Evolutionary conservation across 30 jellyfish, hydroid and myxozoan genomes (phyloP), one percentile per base, ranked within the genome.

Genomic region (Nemopilema nomurai): DNA sequence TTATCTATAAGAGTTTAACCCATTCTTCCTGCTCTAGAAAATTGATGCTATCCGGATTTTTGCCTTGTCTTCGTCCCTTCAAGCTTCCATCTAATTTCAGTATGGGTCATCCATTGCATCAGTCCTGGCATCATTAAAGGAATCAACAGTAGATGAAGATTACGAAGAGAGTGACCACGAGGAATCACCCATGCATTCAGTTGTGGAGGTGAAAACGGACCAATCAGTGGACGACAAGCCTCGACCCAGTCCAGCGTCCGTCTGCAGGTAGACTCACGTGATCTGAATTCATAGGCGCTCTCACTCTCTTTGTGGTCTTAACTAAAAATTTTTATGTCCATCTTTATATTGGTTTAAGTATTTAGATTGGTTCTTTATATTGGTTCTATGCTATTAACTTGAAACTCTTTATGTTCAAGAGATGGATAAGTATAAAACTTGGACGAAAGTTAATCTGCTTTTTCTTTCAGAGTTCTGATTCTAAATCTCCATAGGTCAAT

Each of bases 161-260:
- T 77, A 70, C 6, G 91, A 83, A 13, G 91, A 83, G 77, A 71
- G 86, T 70, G 91, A 83, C 16, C 80, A 78, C 26, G 96, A 87
- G 0, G 96, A 76, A n/a, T 27, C 86, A 8, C 91, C 75, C 8
- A 49, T 67, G 18, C 79, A 84, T 7, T 69, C 76, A 13, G 82
- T 71, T 18, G 28, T 83, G 32, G 91, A 83, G 26, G 91, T 83
- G 1, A 71, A 33, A 32, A 76, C 85, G 27, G 86, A 83, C 73
- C 82, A 62, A 18, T 27, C 7, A 9, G 86, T 72, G 20, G 53
- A 26, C 28, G 95, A 86, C 8, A 76, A 77, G 33, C 95, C 95
- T 16, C 90, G 77, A 29, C 95, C 90, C 21, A 86, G 95, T 52
- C 95, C 95, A 16, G 95, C 87, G 4, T 86, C 95, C 20, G 4